Conservation (phyloP, 2,797 vertebrate genomes). For the Clamator glandarius region DNA sequence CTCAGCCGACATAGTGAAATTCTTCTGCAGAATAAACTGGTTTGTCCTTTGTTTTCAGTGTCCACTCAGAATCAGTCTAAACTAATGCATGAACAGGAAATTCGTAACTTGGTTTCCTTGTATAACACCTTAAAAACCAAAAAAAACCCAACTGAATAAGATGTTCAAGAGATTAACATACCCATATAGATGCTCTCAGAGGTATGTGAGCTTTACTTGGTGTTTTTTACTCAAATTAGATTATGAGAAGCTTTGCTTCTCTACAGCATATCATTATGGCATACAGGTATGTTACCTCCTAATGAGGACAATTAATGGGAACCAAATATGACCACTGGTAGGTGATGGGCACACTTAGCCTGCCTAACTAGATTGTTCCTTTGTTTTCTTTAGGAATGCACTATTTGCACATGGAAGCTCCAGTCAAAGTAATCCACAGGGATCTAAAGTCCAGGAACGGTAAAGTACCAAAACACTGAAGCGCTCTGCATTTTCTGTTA, state of each 20-base stretch:
- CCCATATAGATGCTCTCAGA: background rate
- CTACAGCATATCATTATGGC: background rate
- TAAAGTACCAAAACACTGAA: constrained; percentile 73
- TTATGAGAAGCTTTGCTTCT: background rate
- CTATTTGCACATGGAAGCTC: constrained; percentile 97
- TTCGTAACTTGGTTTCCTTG: background rate
- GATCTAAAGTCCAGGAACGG: constrained; percentile 98
- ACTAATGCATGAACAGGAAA: background rate
- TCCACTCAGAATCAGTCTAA: background rate
- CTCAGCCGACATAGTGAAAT: background rate
- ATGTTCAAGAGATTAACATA: background rate
- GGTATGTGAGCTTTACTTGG: background rate
- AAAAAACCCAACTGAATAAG: background rate
- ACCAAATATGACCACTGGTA: background rate
- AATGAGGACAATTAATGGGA: background rate
- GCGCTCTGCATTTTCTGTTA: background rate
- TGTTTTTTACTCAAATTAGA: background rate
- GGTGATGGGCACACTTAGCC: background rate
- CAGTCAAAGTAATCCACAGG: constrained; percentile 96
- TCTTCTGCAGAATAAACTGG: background rate
- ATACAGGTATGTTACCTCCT: accelerated
- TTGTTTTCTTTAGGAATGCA: constrained; percentile 88
- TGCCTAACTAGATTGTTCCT: constrained; percentile 5
- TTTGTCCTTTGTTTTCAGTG: constrained; percentile 6
- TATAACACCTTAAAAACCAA: background rate